Evolutionary conservation across 2,113 vertebrate genomes (phyloP).

Genomic region (Siniperca knerii): DNA sequence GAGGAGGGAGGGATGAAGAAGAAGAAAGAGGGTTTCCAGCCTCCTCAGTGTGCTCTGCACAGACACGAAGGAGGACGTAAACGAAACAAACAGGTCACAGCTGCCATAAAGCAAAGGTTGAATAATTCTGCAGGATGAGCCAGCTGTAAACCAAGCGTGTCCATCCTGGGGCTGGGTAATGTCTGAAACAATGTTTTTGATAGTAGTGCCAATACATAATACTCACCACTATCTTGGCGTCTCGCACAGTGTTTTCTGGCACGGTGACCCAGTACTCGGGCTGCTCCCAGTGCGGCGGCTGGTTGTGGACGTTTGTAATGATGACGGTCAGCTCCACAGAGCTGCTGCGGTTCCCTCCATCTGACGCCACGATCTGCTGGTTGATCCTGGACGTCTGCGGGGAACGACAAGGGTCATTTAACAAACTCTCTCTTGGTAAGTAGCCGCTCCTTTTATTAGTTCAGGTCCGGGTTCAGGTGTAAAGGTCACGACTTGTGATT

Average conservation of each 20-base stretch:
- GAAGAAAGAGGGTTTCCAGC: slow-evolving; percentile 35
- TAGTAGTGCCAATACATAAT: no score
- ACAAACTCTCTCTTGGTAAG: neutral
- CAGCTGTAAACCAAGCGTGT: no score
- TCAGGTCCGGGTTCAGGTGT: no score
- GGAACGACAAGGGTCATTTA: neutral
- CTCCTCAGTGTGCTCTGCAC: slow-evolving; percentile 36
- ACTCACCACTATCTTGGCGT: slow-evolving; percentile 89
- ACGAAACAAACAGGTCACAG: neutral
- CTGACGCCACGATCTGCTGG: slow-evolving; percentile 86
- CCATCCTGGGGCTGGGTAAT: no score
- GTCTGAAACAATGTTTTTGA: no score
- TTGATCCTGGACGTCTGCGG: slow-evolving; percentile 82
- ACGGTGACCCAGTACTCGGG: slow-evolving; percentile 88
- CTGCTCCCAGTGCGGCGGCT: slow-evolving; percentile 89
- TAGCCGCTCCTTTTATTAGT: no score
- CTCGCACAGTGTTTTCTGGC: slow-evolving; percentile 87
- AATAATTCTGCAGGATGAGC: neutral
- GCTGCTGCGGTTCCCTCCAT: slow-evolving; percentile 90
- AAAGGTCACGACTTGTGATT: neutral
- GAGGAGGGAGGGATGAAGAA: slow-evolving; percentile 16
- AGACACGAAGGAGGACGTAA: slow-evolving; percentile 45
- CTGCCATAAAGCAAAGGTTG: neutral
- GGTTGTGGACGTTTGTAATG: slow-evolving; percentile 89
- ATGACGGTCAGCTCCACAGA: slow-evolving; percentile 88